phyloP scores from a whole-genome alignment of 1,140 invertebrate species.

The Philopotamus ludificatus region DNA sequence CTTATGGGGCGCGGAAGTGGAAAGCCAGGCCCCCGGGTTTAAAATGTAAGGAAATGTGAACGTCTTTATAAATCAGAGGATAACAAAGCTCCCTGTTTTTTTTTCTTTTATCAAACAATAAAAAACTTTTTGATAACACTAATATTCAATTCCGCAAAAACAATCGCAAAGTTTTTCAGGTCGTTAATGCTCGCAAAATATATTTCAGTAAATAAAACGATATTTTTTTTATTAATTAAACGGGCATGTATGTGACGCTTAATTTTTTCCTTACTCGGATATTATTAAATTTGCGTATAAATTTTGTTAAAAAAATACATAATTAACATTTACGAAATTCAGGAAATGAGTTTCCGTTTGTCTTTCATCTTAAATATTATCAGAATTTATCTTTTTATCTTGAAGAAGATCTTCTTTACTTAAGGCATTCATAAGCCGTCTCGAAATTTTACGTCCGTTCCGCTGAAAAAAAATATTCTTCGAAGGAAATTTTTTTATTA shows the following conservation, averaged over 20 bases:
- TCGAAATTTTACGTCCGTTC: neutral
- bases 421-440: neutral
- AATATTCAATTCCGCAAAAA: too few relatives aligned
- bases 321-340: neutral
- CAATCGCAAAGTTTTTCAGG: too few relatives aligned
- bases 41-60: conserved; percentile 37
- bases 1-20: conserved; percentile 29
- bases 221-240: too few relatives aligned
- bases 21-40: conserved; percentile 31
- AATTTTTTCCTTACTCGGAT: too few relatives aligned
- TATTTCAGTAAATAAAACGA: too few relatives aligned
- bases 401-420: neutral
- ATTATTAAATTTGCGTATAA: too few relatives aligned
- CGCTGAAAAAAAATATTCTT: neutral
- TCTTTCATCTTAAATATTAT: neutral
- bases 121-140: conserved; percentile 11
- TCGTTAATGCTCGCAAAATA: too few relatives aligned
- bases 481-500: neutral
- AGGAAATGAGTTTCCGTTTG: neutral
- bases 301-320: too few relatives aligned
- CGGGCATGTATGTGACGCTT: too few relatives aligned
- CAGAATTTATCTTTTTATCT: conserved; percentile 4
- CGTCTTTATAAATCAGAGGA: conserved; percentile 38
- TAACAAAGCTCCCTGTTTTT: conserved; percentile 21
- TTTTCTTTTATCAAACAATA: neutral